phyloP scores from a whole-genome alignment of 30 jellyfish, hydroid and myxozoan genomes.

The Aurelia aurita region DNA sequence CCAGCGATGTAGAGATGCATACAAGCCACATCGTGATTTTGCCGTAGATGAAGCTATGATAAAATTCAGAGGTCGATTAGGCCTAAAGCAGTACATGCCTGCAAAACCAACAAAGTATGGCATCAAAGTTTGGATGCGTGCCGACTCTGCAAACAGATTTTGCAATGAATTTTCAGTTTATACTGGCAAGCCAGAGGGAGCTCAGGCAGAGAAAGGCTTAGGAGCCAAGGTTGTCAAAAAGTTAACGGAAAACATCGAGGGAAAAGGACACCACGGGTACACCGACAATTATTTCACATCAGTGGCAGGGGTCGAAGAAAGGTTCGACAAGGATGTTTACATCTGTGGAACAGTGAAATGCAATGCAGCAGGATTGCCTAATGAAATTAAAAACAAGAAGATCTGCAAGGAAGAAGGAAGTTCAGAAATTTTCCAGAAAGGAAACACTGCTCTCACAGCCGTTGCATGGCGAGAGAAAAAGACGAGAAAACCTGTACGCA shows the following conservation, averaged over 20 bases:
- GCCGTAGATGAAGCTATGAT: conserved; percentile 39
- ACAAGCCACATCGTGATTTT: conserved; percentile 13
- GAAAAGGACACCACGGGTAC: conserved; percentile 17
- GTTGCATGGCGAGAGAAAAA: conserved; percentile 24
- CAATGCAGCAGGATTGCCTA: no score
- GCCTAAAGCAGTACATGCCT: conserved; percentile 38
- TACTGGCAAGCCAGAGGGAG: not conserved
- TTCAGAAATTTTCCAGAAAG: no score
- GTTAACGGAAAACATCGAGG: not conserved
- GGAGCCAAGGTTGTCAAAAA: not conserved
- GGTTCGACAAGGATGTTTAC: not conserved
- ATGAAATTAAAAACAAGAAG: not conserved
- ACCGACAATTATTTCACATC: conserved; percentile 28
- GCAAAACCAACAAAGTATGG: conserved; percentile 41
- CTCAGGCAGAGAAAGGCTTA: not conserved
- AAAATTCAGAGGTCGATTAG: not conserved
- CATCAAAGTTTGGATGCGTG: conserved; percentile 24
- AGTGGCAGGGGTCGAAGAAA: conserved; percentile 18
- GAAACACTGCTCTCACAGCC: not conserved
- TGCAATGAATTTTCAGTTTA: conserved; percentile 17
- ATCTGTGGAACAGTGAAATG: not conserved
- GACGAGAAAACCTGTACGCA: conserved; percentile 4
- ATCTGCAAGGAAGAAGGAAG: not conserved
- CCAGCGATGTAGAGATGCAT: not conserved
- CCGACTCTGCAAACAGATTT: conserved; percentile 21